These are phyloP conservation scores for Eumacrocentrus americanus DNA, from an alignment of 2,888 invertebrate species.

Conservation along the genomic window DNA sequence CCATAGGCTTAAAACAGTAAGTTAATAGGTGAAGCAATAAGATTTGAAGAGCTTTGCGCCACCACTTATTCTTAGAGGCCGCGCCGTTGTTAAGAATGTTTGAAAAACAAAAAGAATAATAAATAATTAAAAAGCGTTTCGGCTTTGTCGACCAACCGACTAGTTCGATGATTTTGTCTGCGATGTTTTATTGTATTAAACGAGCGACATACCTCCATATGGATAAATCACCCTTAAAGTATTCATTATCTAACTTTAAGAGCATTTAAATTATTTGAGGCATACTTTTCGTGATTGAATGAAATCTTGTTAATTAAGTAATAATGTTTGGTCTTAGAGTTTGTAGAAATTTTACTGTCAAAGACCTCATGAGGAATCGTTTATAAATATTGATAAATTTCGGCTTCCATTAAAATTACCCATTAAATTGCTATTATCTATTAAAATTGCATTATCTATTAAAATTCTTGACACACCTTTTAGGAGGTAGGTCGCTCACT, in stretches of 20 bases:
- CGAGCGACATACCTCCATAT: background rate
- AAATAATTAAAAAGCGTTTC: slow-evolving; percentile 22
- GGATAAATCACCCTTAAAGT: too few species aligned
- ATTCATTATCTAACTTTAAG: too few species aligned
- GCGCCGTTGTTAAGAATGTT: slow-evolving; percentile 39
- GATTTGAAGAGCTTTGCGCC: slow-evolving; percentile 46
- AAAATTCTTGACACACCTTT: background rate
- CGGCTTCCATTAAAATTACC: too few species aligned
- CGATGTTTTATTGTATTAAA: background rate
- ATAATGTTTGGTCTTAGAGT: too few species aligned
- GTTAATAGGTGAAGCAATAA: slow-evolving; percentile 44
- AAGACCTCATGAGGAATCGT: too few species aligned
- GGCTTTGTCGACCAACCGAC: slow-evolving; percentile 20
- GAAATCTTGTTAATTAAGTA: too few species aligned
- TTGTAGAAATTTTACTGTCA: too few species aligned
- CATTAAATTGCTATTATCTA: too few species aligned
- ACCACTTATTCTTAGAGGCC: slow-evolving; percentile 37
- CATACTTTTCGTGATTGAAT: too few species aligned
- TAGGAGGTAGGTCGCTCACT: background rate
- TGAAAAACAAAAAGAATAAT: slow-evolving; percentile 21
- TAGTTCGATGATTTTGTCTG: background rate
- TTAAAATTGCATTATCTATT: too few species aligned
- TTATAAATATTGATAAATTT: too few species aligned
- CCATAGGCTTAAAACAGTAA: slow-evolving; percentile 35
- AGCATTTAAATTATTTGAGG: too few species aligned